phyloP scores from a whole-genome alignment of 2,888 invertebrate genomes.

The Ormyrus labotus region DNA sequence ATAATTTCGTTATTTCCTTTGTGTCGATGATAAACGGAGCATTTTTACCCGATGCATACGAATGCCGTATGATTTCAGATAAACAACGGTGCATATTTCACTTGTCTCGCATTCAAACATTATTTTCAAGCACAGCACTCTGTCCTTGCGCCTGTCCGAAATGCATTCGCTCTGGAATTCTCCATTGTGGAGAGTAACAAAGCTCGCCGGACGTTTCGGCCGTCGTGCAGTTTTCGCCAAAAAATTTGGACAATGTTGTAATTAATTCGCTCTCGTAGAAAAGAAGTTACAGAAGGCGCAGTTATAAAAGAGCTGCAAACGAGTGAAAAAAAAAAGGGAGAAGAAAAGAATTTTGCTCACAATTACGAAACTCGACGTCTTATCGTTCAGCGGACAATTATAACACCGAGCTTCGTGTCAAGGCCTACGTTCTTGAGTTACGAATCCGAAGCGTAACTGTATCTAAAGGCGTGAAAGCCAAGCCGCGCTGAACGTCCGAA shows the following conservation, averaged over 20 bases:
- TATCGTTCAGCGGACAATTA: not conserved
- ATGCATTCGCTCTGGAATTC: not conserved
- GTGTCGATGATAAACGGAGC: constrained; percentile 3
- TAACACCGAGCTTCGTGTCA: constrained; percentile 14
- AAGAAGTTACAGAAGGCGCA: no score
- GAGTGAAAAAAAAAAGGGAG: no score
- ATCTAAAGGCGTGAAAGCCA: constrained; percentile 33
- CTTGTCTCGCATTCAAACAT: constrained; percentile 2
- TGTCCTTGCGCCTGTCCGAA: constrained; percentile 22
- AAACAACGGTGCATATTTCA: constrained; percentile 30
- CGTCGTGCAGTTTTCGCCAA: no score
- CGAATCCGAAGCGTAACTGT: constrained; percentile 35
- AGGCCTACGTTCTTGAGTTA: constrained; percentile 34
- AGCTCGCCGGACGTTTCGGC: no score
- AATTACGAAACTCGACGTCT: no score
- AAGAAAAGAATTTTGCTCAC: no score
- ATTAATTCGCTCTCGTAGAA: no score
- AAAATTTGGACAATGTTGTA: no score
- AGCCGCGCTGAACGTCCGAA: constrained; percentile 21
- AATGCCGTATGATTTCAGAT: not conserved
- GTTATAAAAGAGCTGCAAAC: no score
- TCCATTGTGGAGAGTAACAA: not conserved
- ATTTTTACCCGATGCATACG: constrained; percentile 12
- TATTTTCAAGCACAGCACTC: constrained; percentile 15
- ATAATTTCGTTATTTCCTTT: constrained; percentile 5